Evolutionary conservation across 2,888 invertebrate species (phyloP), one percentile per base, ranked within the genome.

Genomic region (Ethmia dodecea): DNA sequence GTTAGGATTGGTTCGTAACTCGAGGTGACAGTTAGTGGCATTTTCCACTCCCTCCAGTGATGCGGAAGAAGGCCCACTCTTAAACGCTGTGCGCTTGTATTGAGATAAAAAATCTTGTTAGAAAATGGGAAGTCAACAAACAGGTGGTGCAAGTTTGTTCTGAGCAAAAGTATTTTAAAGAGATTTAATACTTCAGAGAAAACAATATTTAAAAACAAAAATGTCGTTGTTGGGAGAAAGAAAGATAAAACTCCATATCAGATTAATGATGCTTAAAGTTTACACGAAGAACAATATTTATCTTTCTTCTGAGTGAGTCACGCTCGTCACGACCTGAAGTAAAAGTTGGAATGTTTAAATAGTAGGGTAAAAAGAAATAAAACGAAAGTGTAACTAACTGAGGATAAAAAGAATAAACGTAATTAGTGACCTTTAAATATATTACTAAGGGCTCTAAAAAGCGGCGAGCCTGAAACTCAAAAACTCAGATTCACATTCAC

Each of bases 81-180:
- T 58, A 56, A 59, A 55, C 61, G 55, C 53, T 42, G 37, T 40
- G 34, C 46, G 52, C 44, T 56, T 52, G 51, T 55, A 55, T 55
- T 49, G 49, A 52, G 60, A 63, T 63, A 74, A 25, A 60, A 77
- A 74, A 83, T 71, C 79, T 78, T 56, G 83, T 84, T 83, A 80
- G 84, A 84, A 86, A 84, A 83, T 83, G 65, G 80, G 83, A 81
- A 84, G 74, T 70, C 61, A 59, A 66, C 60, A 58, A 76, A 78
- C 80, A 60, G 60, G 79, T 72, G 60, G 47, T 55, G 53, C 66
- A 43, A 60, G 60, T 65, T 60, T 44, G 42, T 51, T 55, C 45
- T 43, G 38, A 62, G 72, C 59, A 67, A 61, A 62, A 66, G 66
- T 67, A 74, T 66, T 60, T 55, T 55, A 25, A 9, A 27, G 33